phyloP scores from a whole-genome alignment of 1,140 invertebrate species.

The Cepaea nemoralis region DNA sequence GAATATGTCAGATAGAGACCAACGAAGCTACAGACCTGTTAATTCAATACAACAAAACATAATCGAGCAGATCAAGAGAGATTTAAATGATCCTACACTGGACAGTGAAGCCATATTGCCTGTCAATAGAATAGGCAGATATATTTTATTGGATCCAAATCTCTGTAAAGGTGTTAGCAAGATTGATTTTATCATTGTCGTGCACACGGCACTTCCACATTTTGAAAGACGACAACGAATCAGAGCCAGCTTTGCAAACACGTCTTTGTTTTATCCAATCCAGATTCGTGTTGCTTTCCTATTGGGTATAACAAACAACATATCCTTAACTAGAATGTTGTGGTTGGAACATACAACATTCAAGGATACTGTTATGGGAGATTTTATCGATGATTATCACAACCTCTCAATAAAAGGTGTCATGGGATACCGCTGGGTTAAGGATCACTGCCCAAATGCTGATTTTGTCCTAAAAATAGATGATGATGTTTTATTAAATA shows the following conservation, averaged over 20 bases:
- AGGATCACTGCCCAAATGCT: too few relatives aligned
- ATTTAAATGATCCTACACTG: neutral
- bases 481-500: conserved; percentile 51
- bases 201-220: conserved; percentile 34
- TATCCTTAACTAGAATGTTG: conserved; percentile 23
- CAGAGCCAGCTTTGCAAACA: conserved; percentile 59
- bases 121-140: neutral
- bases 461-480: conserved; percentile 45
- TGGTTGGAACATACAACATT: conserved; percentile 31
- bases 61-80: neutral
- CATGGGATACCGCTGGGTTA: too few relatives aligned
- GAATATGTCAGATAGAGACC: neutral
- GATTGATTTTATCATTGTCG: conserved; percentile 7
- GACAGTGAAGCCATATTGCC: neutral
- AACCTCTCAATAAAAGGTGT: too few relatives aligned
- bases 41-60: neutral
- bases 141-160: conserved; percentile 9
- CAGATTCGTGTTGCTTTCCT: conserved; percentile 41
- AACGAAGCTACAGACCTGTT: neutral
- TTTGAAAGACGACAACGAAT: conserved; percentile 47
- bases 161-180: neutral
- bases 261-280: conserved; percentile 27
- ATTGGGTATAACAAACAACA: conserved; percentile 29
- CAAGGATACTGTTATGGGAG: too few relatives aligned
- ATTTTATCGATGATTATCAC: too few relatives aligned